Conservation (phyloP, 2,113 vertebrate genomes). For the Gopherus evgoodei region DNA sequence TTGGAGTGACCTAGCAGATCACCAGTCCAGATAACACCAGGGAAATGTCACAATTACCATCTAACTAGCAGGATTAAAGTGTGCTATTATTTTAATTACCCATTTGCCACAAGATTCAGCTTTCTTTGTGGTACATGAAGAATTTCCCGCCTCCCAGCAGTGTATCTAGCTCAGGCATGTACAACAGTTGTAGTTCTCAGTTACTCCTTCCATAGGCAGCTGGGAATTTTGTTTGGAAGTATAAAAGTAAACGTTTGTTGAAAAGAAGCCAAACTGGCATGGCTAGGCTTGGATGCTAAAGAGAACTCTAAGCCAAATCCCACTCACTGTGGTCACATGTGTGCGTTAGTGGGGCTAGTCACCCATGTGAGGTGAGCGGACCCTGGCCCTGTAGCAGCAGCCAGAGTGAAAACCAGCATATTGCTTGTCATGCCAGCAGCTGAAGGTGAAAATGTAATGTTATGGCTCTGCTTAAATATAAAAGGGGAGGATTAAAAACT, state of each 20-base stretch:
- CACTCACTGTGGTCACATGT: accelerated
- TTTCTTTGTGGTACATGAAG: not conserved
- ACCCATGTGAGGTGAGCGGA: not conserved
- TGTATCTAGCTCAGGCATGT: accelerated
- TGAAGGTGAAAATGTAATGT: not conserved
- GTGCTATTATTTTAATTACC: not conserved
- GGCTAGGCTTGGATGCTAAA: accelerated
- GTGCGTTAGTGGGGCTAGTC: not conserved
- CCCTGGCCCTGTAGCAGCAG: not conserved
- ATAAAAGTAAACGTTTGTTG: not conserved
- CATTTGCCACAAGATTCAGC: not conserved
- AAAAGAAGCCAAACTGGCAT: not conserved
- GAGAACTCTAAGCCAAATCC: not conserved
- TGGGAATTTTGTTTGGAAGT: not conserved
- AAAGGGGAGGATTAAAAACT: not conserved
- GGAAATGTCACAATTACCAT: not conserved
- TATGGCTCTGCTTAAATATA: not conserved
- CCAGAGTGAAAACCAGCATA: not conserved
- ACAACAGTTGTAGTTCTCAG: not conserved
- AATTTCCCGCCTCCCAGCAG: accelerated
- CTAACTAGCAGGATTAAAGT: not conserved
- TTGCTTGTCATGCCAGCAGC: not conserved
- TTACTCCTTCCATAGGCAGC: accelerated
- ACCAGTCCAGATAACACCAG: no score
- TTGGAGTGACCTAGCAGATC: no score